phyloP scores from a whole-genome alignment of 2,797 vertebrate species.

The Nothura maculosa region DNA sequence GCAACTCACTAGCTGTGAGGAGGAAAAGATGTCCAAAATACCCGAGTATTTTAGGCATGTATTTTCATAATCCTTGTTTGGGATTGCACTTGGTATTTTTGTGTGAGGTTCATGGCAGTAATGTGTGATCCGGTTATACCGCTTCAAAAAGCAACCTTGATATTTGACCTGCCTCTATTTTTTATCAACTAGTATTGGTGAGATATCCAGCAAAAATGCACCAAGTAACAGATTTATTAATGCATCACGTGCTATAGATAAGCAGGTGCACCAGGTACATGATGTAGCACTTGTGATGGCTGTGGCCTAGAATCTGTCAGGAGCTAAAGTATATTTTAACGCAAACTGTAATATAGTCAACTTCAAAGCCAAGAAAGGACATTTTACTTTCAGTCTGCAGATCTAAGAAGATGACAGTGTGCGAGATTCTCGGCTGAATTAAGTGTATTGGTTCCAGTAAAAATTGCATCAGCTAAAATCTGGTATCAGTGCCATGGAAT shows the following conservation, averaged over 20 bases:
- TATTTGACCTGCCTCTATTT: not conserved
- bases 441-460: not conserved
- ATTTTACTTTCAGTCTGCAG: not conserved
- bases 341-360: not conserved
- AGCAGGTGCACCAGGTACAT: not conserved
- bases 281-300: not conserved
- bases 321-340: not conserved
- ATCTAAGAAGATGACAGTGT: not conserved
- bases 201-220: not conserved
- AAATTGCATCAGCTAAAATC: not conserved
- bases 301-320: not conserved
- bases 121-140: not conserved
- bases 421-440: not conserved
- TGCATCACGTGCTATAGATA: not conserved
- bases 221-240: not conserved
- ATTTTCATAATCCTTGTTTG: not conserved
- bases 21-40: not conserved
- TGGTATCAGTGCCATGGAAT: not conserved
- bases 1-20: not conserved
- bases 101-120: not conserved
- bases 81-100: not conserved
- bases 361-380: not conserved
- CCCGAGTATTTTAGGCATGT: not conserved
- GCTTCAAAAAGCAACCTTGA: fast-evolving
- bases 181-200: not conserved